A percentile compares a stretch with the other conserved stretches of the same genome.
Conservation (phyloP, 2,797 vertebrate species). For the Phylloscopus collybita region DNA sequence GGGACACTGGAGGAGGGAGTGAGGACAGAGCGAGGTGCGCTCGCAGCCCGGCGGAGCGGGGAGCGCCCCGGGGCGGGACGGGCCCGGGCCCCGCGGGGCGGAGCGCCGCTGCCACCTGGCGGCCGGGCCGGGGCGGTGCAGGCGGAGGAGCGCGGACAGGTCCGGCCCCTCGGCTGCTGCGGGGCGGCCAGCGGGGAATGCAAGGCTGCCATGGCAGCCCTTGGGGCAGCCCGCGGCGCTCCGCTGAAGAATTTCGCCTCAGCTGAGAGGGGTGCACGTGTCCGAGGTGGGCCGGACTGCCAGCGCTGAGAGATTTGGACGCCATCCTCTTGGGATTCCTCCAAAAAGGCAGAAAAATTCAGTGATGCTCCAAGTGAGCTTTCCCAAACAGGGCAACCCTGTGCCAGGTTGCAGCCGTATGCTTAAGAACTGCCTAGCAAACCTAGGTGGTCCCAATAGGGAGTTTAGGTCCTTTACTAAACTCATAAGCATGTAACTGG, state of each 20-base stretch:
- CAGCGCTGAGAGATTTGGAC: neutral
- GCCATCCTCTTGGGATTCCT: neutral
- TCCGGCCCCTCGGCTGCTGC: too few relatives aligned
- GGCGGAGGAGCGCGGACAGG: neutral
- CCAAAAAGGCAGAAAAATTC: neutral
- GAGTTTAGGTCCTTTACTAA: neutral
- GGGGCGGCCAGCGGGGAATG: neutral
- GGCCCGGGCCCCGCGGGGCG: neutral
- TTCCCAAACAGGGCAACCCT: neutral
- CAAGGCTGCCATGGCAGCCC: neutral
- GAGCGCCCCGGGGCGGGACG: too few relatives aligned
- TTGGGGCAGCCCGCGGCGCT: neutral
- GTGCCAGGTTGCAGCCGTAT: accelerated
- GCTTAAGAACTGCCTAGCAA: neutral
- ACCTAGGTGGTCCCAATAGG: neutral
- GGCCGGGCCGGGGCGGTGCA: neutral
- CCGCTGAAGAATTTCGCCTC: neutral
- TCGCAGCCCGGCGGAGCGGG: neutral
- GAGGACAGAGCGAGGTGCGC: neutral
- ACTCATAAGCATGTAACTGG: accelerated
- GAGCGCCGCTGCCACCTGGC: neutral
- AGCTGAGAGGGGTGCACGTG: accelerated
- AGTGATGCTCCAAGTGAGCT: neutral
- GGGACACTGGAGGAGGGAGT: too few relatives aligned
- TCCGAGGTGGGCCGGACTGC: neutral